phyloP scores from a whole-genome alignment of 2,113 vertebrate species.

The Regulus satrapa region DNA sequence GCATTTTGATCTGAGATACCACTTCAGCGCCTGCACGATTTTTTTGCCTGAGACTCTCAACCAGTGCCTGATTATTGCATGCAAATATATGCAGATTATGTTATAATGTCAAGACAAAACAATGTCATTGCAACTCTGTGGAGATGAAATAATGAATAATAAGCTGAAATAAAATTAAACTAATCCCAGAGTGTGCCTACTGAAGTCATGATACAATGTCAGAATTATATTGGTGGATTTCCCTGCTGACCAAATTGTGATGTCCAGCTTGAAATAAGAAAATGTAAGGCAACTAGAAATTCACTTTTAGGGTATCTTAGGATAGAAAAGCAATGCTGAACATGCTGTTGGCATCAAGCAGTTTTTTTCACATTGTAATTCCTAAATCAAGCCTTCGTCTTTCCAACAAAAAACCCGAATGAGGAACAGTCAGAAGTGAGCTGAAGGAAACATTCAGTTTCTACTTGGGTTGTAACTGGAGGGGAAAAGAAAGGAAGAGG shows the following conservation, averaged over 20 bases:
- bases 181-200: neutral
- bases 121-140: neutral
- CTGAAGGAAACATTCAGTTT: neutral
- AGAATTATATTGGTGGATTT: neutral
- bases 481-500: neutral
- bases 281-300: neutral
- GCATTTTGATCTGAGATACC: neutral
- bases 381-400: neutral
- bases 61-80: neutral
- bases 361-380: neutral
- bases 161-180: constrained; percentile 14
- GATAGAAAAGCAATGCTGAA: neutral
- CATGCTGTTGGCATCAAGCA: neutral
- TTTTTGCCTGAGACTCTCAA: neutral
- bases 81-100: constrained; percentile 41
- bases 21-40: neutral
- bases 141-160: constrained; percentile 13
- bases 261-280: neutral
- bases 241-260: neutral
- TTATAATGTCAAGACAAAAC: constrained; percentile 31
- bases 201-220: neutral
- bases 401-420: neutral
- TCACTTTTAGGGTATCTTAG: neutral
- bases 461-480: neutral
- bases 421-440: neutral